Evolutionary conservation across 2,113 vertebrate genomes (phyloP).

Genomic region (Pelecanus crispus): DNA sequence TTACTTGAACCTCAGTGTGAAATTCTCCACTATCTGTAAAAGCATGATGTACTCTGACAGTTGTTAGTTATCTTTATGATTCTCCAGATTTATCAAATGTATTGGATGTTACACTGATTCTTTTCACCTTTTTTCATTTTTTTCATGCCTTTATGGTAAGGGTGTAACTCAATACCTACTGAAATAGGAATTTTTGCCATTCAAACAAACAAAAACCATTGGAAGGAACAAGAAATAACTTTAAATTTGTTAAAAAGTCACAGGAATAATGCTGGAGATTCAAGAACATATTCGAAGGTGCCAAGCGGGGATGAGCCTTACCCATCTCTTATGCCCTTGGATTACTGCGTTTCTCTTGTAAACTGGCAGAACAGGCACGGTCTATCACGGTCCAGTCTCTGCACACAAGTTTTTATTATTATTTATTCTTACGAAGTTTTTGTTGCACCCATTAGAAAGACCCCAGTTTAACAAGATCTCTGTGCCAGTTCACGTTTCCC

Average conservation of each 20-base stretch:
- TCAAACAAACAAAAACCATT: neutral
- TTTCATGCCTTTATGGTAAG: neutral
- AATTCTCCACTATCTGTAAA: neutral
- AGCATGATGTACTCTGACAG: neutral
- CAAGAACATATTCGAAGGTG: neutral
- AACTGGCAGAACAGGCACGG: neutral
- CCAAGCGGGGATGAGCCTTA: neutral
- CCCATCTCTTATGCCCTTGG: neutral
- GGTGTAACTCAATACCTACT: neutral
- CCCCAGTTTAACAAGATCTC: neutral
- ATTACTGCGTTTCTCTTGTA: neutral
- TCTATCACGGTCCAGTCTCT: accelerated
- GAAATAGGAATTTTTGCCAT: neutral
- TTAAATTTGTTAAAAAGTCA: neutral
- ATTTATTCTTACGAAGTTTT: no score
- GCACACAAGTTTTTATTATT: no score
- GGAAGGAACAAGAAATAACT: neutral
- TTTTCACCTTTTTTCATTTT: neutral
- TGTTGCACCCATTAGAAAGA: neutral
- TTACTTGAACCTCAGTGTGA: neutral
- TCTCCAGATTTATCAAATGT: neutral
- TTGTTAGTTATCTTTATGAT: neutral
- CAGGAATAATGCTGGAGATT: neutral
- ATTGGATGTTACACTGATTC: neutral
- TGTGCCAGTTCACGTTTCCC: neutral